phyloP scores from a whole-genome alignment of 2,888 invertebrate genomes.

The Amitus sp. region DNA sequence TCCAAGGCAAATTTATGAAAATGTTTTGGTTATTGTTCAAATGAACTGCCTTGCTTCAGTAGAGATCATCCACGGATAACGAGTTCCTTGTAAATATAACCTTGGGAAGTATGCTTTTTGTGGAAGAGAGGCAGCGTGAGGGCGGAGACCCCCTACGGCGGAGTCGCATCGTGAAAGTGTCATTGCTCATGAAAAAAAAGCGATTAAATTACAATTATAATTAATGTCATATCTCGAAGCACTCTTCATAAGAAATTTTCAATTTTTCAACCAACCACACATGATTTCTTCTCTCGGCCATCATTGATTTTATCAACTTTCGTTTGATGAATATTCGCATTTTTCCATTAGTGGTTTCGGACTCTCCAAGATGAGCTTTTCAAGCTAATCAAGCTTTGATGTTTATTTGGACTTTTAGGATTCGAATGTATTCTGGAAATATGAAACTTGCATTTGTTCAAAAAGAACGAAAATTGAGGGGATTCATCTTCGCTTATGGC shows the following conservation, averaged over 20 bases:
- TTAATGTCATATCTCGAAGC: slow-evolving; percentile 3
- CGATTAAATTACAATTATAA: slow-evolving; percentile 2
- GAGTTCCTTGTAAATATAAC: slow-evolving; percentile 49
- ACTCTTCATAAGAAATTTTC: not conserved
- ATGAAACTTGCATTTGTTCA: not conserved
- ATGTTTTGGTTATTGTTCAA: slow-evolving; percentile 62
- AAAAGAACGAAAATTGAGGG: too few relatives aligned
- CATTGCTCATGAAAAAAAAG: slow-evolving; percentile 3
- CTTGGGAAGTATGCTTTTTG: slow-evolving; percentile 2
- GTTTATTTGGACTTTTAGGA: too few relatives aligned
- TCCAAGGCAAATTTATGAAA: slow-evolving; percentile 61
- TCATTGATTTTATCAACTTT: too few relatives aligned
- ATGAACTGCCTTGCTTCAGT: slow-evolving; percentile 52
- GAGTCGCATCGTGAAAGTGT: not conserved
- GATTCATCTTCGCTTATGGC: slow-evolving; percentile 10
- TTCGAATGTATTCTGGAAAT: too few relatives aligned
- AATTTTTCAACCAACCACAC: too few relatives aligned
- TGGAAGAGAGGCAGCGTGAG: slow-evolving; percentile 9
- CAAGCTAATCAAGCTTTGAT: too few relatives aligned
- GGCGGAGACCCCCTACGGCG: slow-evolving; percentile 26
- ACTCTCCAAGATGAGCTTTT: too few relatives aligned
- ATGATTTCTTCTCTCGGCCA: too few relatives aligned
- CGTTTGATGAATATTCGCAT: not conserved
- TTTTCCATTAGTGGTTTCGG: not conserved
- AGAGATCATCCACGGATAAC: slow-evolving; percentile 58